Conservation (phyloP, 2,888 invertebrate genomes). For the Micoletzkya japonica region DNA sequence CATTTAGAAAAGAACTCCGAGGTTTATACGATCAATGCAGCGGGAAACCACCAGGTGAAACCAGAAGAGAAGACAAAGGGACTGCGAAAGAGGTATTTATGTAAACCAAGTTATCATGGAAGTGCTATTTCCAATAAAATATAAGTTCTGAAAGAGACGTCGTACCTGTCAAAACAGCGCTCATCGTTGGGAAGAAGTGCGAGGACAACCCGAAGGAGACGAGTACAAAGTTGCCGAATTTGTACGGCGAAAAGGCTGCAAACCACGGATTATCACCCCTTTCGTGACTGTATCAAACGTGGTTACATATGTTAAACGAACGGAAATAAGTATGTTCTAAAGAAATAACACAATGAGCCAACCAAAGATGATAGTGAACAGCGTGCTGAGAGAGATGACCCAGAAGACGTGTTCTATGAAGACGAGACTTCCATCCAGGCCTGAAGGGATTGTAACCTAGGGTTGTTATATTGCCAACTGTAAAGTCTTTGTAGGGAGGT, state of each 20-base stretch:
- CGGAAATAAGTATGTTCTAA: no score
- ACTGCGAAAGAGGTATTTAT: no score
- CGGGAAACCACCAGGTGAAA: no score
- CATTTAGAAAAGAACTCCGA: no score
- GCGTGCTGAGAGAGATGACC: slow-evolving; percentile 93
- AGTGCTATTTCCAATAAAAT: slow-evolving; percentile 21
- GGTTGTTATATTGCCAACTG: not conserved
- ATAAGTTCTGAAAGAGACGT: slow-evolving; percentile 24
- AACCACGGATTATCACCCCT: not conserved
- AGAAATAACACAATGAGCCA: slow-evolving; percentile 46
- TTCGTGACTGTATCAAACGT: no score
- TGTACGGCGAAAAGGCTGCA: slow-evolving; percentile 88
- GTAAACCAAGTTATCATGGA: slow-evolving; percentile 70
- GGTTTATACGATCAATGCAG: no score
- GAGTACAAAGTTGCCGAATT: slow-evolving; percentile 85
- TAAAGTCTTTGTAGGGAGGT: not conserved
- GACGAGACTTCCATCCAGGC: slow-evolving; percentile 91
- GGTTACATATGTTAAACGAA: no score
- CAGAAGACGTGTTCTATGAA: slow-evolving; percentile 98
- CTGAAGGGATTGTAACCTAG: slow-evolving; percentile 64
- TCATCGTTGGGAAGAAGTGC: slow-evolving; percentile 70
- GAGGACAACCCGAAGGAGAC: slow-evolving; percentile 73
- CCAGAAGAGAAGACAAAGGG: no score
- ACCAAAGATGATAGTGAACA: slow-evolving; percentile 91
- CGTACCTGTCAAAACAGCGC: slow-evolving; percentile 41